Evolutionary conservation across 1,140 invertebrate genomes (phyloP).

Genomic region (Microplitis mediator): DNA sequence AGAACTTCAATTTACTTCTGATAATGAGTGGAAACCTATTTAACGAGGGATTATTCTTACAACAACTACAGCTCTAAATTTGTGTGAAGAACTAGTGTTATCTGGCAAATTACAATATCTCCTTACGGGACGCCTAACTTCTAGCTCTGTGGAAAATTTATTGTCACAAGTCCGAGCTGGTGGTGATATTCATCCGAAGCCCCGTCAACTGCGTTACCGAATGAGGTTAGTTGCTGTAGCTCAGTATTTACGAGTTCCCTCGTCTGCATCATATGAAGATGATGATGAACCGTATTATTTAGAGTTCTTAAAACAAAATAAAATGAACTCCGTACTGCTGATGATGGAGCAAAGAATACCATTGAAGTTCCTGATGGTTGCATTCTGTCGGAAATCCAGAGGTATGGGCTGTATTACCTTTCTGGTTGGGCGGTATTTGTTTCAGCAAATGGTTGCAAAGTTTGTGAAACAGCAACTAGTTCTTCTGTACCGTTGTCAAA

Average conservation of each 20-base stretch:
- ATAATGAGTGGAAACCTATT: no score
- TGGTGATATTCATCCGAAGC: no score
- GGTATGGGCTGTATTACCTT: not conserved
- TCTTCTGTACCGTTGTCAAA: not conserved
- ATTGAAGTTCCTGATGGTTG: not conserved
- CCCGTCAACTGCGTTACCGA: no score
- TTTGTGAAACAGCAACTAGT: not conserved
- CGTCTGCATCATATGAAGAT: slow-evolving; percentile 11
- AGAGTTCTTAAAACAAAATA: not conserved
- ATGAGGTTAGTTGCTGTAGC: no score
- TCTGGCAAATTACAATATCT: no score
- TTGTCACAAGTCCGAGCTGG: no score
- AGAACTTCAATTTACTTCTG: no score
- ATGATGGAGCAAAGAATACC: not conserved
- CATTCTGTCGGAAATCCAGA: not conserved
- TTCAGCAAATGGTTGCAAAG: not conserved
- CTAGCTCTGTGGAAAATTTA: no score
- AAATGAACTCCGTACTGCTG: not conserved
- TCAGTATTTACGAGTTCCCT: not conserved
- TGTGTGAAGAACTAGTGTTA: no score
- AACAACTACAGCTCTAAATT: no score
- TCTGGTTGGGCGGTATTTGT: not conserved
- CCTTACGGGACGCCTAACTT: no score
- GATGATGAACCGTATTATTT: slow-evolving; percentile 16
- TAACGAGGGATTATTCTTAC: no score